These are phyloP conservation scores for Cryptoprocta ferox DNA, from an alignment of 2,797 vertebrate genomes.

Conservation along the genomic window DNA sequence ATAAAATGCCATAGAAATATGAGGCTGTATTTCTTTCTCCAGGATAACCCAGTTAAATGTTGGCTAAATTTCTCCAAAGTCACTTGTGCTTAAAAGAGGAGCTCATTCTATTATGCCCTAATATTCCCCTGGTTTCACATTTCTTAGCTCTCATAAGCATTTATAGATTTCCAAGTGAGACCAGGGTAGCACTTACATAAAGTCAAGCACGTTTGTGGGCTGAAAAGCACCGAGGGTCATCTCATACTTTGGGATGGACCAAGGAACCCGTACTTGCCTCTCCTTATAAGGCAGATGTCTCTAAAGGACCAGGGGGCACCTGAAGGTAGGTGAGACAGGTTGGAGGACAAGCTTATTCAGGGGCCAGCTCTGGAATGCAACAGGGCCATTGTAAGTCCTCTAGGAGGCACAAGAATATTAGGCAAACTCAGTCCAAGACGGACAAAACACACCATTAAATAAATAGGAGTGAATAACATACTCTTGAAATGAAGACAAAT, in stretches of 20 bases:
- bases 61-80: not conserved
- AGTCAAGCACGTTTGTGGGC: not conserved
- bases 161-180: not conserved
- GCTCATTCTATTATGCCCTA: not conserved
- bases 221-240: not conserved
- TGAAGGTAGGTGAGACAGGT: not conserved
- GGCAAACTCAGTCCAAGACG: not conserved
- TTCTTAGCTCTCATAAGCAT: not conserved
- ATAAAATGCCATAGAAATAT: not conserved
- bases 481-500: conserved; percentile 73
- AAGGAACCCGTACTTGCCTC: not conserved
- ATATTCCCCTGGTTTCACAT: not conserved
- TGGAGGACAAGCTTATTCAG: not conserved
- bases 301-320: not conserved
- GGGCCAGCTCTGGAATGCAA: not conserved
- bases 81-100: not conserved
- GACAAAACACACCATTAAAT: conserved; percentile 22
- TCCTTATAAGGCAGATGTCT: not conserved
- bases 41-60: not conserved
- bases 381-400: not conserved
- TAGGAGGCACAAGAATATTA: conserved; percentile 13
- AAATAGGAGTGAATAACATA: conserved; percentile 16
- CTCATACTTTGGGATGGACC: not conserved
- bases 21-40: not conserved
- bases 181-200: not conserved